Evolutionary conservation across 2,888 invertebrate genomes (phyloP).

Genomic region (Sussaba pulchella): DNA sequence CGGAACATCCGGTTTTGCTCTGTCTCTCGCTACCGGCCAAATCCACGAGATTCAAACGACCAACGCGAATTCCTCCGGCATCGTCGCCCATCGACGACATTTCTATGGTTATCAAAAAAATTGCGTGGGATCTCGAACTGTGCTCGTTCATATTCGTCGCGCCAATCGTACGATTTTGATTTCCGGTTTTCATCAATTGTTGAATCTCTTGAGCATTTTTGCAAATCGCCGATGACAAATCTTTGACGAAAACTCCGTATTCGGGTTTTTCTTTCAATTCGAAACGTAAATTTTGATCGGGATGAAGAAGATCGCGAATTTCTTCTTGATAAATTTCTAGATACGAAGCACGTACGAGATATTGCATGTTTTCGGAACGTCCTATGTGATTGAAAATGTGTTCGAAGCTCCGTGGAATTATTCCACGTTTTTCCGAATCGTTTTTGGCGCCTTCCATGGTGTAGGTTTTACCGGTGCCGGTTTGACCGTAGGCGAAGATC

Average conservation of each 20-base stretch:
- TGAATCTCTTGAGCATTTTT: slow-evolving; percentile 97
- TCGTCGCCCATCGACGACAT: slow-evolving; percentile 91
- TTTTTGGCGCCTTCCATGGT: slow-evolving; percentile 90
- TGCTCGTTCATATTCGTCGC: slow-evolving; percentile 99
- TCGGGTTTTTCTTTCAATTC: slow-evolving; percentile 92
- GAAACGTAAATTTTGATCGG: slow-evolving; percentile 89
- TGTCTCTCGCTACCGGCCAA: slow-evolving; percentile 99
- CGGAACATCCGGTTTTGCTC: slow-evolving; percentile 97
- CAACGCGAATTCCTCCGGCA: slow-evolving; percentile 88
- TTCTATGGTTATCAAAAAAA: slow-evolving; percentile 99
- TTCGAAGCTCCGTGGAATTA: slow-evolving; percentile 98
- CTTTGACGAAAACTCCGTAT: slow-evolving; percentile 97
- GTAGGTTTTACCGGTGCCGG: slow-evolving; percentile 96
- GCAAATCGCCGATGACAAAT: slow-evolving; percentile 97
- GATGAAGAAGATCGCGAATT: slow-evolving; percentile 89
- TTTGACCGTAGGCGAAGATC: slow-evolving; percentile 99
- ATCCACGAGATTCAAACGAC: slow-evolving; percentile 98
- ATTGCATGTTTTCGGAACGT: slow-evolving; percentile 96
- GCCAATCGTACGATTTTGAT: slow-evolving; percentile 97
- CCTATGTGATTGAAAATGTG: slow-evolving; percentile 98
- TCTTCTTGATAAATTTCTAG: slow-evolving; percentile 98
- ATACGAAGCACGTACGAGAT: slow-evolving; percentile 98
- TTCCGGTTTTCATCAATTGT: slow-evolving; percentile 96
- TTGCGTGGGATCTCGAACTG: slow-evolving; percentile 98
- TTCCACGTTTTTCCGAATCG: slow-evolving; percentile 91